These are phyloP conservation scores for Drosophila tanythrix DNA, from an alignment of 2,888 invertebrate species.

Conservation along the genomic window DNA sequence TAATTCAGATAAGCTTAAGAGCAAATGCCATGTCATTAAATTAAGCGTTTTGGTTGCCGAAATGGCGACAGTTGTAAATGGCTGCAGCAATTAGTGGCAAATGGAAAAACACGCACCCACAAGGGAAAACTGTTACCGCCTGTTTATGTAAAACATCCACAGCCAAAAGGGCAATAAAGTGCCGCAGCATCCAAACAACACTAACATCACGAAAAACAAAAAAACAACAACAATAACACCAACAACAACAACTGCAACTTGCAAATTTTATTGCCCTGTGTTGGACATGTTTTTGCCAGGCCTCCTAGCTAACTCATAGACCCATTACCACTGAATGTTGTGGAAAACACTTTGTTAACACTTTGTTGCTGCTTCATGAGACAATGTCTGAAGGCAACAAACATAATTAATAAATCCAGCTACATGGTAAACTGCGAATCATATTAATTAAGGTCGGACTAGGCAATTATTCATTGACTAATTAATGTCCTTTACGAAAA, in stretches of 20 bases:
- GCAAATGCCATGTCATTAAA: conserved; percentile 31
- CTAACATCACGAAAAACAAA: conserved; percentile 8
- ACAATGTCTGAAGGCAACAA: conserved; percentile 4
- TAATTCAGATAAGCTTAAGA: conserved; percentile 18
- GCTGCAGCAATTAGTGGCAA: conserved; percentile 38
- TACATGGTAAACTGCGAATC: background rate
- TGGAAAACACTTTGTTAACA: conserved; percentile 13
- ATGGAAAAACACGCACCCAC: conserved; percentile 10
- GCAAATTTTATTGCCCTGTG: conserved; percentile 34
- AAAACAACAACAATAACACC: background rate
- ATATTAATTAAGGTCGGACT: conserved; percentile 32
- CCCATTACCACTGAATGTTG: background rate
- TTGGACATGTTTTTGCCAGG: conserved; percentile 18
- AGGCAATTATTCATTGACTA: conserved; percentile 28
- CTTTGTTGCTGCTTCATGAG: conserved; percentile 1
- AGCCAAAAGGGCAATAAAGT: conserved; percentile 36
- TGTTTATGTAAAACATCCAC: conserved; percentile 12
- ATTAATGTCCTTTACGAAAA: conserved; percentile 11
- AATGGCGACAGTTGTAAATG: conserved; percentile 15
- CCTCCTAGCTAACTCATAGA: background rate
- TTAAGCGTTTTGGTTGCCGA: conserved; percentile 13
- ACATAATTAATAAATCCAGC: conserved; percentile 31
- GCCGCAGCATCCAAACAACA: conserved; percentile 7
- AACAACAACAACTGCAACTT: conserved; percentile 29
- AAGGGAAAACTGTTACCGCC: conserved; percentile 2